Percentiles rank a stretch among this genome's conserved stretches.
These are phyloP conservation scores for Psilopsiagon aurifrons DNA, from an alignment of 2,113 vertebrate genomes.

Conservation along the genomic window DNA sequence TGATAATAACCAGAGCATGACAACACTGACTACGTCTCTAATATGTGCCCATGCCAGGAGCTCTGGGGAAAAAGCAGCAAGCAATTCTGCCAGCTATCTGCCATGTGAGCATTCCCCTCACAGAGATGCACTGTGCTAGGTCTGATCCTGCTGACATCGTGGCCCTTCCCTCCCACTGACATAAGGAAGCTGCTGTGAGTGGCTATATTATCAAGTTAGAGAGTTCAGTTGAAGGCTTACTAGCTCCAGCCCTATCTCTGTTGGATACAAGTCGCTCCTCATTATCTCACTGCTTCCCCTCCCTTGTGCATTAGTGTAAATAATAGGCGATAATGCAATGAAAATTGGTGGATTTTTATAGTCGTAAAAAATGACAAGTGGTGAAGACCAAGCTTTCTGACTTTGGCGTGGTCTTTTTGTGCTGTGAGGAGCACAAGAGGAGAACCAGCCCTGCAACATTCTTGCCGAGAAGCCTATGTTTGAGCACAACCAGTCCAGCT, in stretches of 20 bases:
- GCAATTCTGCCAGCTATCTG: background rate
- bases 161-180: background rate
- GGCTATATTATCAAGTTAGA: background rate
- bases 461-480: background rate
- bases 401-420: background rate
- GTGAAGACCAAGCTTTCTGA: background rate
- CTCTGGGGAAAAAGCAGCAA: background rate
- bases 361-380: background rate
- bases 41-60: background rate
- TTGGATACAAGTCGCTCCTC: background rate
- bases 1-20: constrained; percentile 44
- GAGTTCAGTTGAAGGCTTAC: background rate
- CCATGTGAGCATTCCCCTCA: background rate
- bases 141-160: background rate
- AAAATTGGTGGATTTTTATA: background rate
- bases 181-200: background rate
- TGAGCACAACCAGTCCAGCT: background rate
- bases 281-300: background rate
- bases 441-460: background rate
- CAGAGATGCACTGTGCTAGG: background rate
- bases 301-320: background rate
- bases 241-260: background rate
- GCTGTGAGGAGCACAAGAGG: background rate
- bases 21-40: background rate
- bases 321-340: background rate